phyloP scores from a whole-genome alignment of 1,140 invertebrate genomes.

The Megathymus violae region DNA sequence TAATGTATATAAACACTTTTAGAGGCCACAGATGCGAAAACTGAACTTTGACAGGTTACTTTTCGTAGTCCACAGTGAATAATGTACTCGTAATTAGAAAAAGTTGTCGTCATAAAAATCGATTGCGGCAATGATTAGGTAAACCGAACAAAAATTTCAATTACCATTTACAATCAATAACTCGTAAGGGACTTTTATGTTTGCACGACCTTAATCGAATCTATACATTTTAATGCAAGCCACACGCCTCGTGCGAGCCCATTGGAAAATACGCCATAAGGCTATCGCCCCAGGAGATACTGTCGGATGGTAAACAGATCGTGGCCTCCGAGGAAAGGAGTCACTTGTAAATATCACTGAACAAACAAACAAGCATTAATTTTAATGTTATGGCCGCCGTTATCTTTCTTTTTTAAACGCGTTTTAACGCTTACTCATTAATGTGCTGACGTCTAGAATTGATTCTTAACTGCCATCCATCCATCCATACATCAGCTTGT shows the following conservation, averaged over 20 bases:
- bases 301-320: too few relatives aligned
- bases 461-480: too few relatives aligned
- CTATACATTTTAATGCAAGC: constrained; percentile 57
- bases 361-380: background rate
- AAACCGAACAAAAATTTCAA: constrained; percentile 28
- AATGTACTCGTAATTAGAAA: constrained; percentile 8
- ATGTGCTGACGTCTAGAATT: too few relatives aligned
- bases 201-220: constrained; percentile 50
- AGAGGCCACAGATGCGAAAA: too few relatives aligned
- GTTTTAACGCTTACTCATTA: too few relatives aligned
- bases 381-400: background rate
- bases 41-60: too few relatives aligned
- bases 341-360: constrained; percentile 1
- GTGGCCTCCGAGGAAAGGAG: background rate
- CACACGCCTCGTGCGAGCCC: constrained; percentile 23
- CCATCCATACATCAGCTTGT: too few relatives aligned
- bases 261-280: too few relatives aligned
- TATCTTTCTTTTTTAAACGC: background rate
- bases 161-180: constrained; percentile 47
- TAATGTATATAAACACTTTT: too few relatives aligned
- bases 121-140: constrained; percentile 19
- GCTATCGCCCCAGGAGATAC: too few relatives aligned
- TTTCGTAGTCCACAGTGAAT: background rate
- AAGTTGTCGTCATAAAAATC: constrained; percentile 13
- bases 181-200: constrained; percentile 54